Percentiles rank a stretch among this genome's conserved stretches.
Conservation (phyloP, 2,888 invertebrate genomes). For the Rhyacophila evoluta region DNA sequence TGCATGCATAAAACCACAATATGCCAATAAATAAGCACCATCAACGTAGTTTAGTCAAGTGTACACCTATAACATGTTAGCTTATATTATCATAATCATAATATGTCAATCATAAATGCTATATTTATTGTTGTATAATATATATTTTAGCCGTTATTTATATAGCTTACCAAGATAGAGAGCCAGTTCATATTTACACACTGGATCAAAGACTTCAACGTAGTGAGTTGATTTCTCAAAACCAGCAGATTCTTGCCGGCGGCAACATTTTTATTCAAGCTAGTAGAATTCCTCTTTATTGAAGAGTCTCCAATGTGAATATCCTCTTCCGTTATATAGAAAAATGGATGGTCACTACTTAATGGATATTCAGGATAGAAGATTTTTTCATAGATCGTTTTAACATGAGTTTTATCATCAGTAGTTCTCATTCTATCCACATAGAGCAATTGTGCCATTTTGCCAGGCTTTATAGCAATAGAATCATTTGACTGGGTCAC, state of each 20-base stretch:
- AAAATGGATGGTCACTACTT: conserved; percentile 69
- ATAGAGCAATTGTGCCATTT: conserved; percentile 84
- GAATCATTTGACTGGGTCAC: not conserved
- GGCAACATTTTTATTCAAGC: conserved; percentile 61
- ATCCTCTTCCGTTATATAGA: conserved; percentile 71
- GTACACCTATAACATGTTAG: too few relatives aligned
- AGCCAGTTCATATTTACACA: conserved; percentile 95
- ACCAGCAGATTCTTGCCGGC: conserved; percentile 65
- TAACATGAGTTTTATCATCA: conserved; percentile 81
- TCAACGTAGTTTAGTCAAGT: too few relatives aligned
- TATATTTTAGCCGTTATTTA: too few relatives aligned
- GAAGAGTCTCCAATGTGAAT: conserved; percentile 77
- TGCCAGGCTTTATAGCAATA: conserved; percentile 67
- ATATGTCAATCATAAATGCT: too few relatives aligned
- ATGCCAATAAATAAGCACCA: too few relatives aligned
- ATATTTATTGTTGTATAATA: too few relatives aligned
- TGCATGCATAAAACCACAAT: too few relatives aligned
- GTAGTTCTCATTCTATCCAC: conserved; percentile 86
- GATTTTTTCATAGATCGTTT: conserved; percentile 64
- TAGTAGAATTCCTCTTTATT: conserved; percentile 63
- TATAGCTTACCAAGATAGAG: conserved; percentile 79
- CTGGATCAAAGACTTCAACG: conserved; percentile 83
- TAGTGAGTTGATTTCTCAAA: conserved; percentile 72
- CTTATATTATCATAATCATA: too few relatives aligned
- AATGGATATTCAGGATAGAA: conserved; percentile 68